phyloP scores from a whole-genome alignment of 1,140 invertebrate genomes.

The Nephotettix cincticeps region DNA sequence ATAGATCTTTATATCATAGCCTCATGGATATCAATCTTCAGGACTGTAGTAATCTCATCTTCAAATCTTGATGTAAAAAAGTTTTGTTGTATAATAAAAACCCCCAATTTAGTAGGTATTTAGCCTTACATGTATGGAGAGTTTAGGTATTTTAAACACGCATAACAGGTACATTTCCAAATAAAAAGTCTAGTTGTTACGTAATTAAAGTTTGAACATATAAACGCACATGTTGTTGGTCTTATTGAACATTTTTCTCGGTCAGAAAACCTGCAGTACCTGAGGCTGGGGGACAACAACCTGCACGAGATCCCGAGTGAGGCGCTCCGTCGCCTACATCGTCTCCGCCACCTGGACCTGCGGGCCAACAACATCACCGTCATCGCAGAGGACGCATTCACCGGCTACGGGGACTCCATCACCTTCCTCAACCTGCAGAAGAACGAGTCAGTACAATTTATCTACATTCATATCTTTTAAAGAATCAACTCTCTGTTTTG shows the following conservation, averaged over 20 bases:
- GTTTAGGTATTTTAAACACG: no score
- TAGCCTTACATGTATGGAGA: no score
- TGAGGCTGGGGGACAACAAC: conserved; percentile 83
- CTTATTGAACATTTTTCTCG: no score
- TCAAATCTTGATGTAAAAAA: neutral
- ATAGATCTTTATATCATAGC: neutral
- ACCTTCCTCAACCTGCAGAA: conserved; percentile 89
- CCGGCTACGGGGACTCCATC: conserved; percentile 87
- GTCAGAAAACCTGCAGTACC: conserved; percentile 82
- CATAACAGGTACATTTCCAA: no score
- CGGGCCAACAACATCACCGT: conserved; percentile 82
- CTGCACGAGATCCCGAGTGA: conserved; percentile 79
- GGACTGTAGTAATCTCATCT: neutral
- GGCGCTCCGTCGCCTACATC: conserved; percentile 74
- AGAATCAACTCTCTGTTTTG: no score
- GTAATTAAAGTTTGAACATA: no score
- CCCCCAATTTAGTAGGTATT: no score
- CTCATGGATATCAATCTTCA: neutral
- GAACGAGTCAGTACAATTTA: conserved; percentile 88
- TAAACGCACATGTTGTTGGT: no score
- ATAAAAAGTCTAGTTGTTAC: no score
- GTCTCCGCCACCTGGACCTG: conserved; percentile 83
- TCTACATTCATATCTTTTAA: no score
- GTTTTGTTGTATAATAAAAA: no score
- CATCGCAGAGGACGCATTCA: conserved; percentile 81